Base-by-base conservation (phyloP, 2,888 invertebrate species). In the Pogonocherus hispidulus region DNA sequence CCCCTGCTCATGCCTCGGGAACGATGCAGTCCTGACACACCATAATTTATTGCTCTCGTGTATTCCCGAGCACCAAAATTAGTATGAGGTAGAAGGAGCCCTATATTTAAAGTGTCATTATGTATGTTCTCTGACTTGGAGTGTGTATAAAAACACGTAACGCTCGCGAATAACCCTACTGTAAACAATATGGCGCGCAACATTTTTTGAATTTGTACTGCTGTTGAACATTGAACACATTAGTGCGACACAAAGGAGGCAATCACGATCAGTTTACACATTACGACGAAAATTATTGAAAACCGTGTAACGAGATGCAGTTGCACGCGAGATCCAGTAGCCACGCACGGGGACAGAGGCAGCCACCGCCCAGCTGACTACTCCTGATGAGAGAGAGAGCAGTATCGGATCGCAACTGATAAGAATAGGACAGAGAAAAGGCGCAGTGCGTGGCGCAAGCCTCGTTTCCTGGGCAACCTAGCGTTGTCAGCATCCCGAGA, bases 21-120 rank as follows among this genome's bases (percentile, higher is more conserved):
- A 80, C 88, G 89, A 70, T 90, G 88, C 55, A 93, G 84, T 32
- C 87, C 88, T 20, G 85, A 83, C 52, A 92, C 88, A 6, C 91
- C 91, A 63, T 87, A 88, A 81, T 90, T 90, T 75, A 92, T 90
- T 60, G 91, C 90, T 56, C 89, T 86, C 64, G 88, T 88, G 84
- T 93, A 93, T 78, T 91, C 91, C 4, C 93, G 88, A 70, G 89
- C 90, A 3, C 89, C 89, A 82, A 91, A 91, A 80, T 86, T 89
- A 23, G 90, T 90, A 76, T 90, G 86, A 1, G 91, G 91, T 74
- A 91, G 85, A 46, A 91, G 87, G 22, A 91, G 84, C 3, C 90
- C 91, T 69, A 91, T 86, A 75, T 87, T 87, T 62, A 90, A 81
- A 67, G 82, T 82, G 20, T 76, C 75, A 52, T 76, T 72, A 41